Evolutionary conservation across 1,140 invertebrate genomes (phyloP), one percentile per base, ranked within the genome.

Genomic region (Protaetia brevitarsis): DNA sequence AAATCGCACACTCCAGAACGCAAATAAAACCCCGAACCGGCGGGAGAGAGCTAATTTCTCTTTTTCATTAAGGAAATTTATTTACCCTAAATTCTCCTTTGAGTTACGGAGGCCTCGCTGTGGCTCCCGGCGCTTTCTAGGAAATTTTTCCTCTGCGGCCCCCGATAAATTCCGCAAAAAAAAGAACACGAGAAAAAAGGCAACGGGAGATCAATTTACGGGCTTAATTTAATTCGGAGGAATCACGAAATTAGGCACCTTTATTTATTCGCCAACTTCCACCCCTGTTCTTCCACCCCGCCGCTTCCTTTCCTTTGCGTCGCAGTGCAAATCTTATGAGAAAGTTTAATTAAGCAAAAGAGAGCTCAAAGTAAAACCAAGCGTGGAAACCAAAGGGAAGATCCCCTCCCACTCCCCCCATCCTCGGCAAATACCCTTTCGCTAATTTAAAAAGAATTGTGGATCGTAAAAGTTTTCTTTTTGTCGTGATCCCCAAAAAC

Each of bases 211-310:
- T 51, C 41, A 51, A 51, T 51, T 51, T 51, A 51, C 41, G 19
- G 41, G 41, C 41, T 51, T 51, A 51, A 51, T 51, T 51, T 51
- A 51, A 51, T 51, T 51, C 41, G 19, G 1, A n/a, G 41, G 41
- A 51, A 51, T 51, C 41, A 51, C 41, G 41, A 51, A 51, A 51
- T 51, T 51, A 51, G 41, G 41, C 41, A 51, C 41, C 41, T 51
- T 51, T 51, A 51, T 51, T 51, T 51, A 51, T 51, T 51, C 41
- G 41, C 8, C 19, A 51, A 51, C n/a, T 51, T 51, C 16, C 8
- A n/a, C 41, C 41, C 1, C 11, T n/a, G n/a, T n/a, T n/a, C 16
- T 19, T 21, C 16, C 37, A 2, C 41, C 3, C 1, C 16, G 8
- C 31, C 1, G 5, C 31, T 34, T 11, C 8, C 31, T 34, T n/a